These are phyloP conservation scores for Cheirogaleus major DNA, from an alignment of 2,797 vertebrate species.

Conservation along the genomic window DNA sequence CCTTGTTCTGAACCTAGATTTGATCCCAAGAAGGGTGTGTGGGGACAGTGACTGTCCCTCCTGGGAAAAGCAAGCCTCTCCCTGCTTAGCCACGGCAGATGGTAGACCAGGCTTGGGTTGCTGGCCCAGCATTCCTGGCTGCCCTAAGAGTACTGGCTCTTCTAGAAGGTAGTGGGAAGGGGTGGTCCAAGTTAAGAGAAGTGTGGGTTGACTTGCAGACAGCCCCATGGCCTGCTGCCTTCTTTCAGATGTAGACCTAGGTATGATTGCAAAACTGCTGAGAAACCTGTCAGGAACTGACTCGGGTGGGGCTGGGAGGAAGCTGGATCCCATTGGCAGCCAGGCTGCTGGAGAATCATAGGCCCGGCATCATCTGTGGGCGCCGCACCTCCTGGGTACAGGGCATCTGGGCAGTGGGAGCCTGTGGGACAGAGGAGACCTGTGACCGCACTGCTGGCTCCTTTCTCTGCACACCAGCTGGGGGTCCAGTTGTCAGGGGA, in stretches of 20 bases:
- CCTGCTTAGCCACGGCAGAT: rapidly evolving
- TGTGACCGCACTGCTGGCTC: neutral
- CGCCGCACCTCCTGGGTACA: rapidly evolving
- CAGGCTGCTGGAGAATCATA: neutral
- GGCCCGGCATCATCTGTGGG: neutral
- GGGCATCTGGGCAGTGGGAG: neutral
- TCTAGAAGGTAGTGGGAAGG: neutral
- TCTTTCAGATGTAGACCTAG: neutral
- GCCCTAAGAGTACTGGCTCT: neutral
- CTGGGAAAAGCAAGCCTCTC: neutral
- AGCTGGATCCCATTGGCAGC: neutral
- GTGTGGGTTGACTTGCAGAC: neutral
- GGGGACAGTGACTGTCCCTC: neutral
- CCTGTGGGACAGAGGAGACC: rapidly evolving
- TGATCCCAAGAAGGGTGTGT: neutral
- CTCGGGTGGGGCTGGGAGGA: neutral
- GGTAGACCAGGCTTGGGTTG: neutral
- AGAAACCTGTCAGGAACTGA: conserved; percentile 48
- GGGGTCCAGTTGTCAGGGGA: neutral
- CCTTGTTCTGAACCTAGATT: neutral
- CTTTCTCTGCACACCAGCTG: neutral
- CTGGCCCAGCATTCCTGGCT: neutral
- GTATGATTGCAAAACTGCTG: conserved; percentile 30
- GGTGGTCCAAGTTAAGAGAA: neutral
- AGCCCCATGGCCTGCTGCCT: neutral